Evolutionary conservation across 2,888 invertebrate species (phyloP), one percentile per base, ranked within the genome.

Genomic region (Cryptocephalus moraei): DNA sequence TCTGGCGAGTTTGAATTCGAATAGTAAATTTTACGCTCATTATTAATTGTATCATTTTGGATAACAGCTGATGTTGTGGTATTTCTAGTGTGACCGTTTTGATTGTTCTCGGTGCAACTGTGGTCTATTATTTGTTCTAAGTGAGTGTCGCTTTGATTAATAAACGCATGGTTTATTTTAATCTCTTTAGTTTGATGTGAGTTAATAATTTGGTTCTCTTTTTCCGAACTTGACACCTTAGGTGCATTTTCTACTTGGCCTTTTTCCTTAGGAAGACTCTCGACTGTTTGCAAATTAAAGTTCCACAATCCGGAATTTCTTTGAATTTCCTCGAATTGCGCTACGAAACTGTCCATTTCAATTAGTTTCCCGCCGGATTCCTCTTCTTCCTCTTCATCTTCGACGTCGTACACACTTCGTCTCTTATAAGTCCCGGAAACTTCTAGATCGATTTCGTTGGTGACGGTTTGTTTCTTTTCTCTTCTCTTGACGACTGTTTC

Each of bases 281-380:
- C 12, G 12, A 36, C 2, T 22, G 22, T 22, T 22, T 22, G 22
- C 22, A 22, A 22, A 22, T 22, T 22, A 22, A 22, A 36, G 6
- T 54, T 52, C 53, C 56, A 59, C 12, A 58, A 46, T n/a, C 58
- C 58, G 11, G 56, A 58, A 40, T 56, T 51, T 43, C 52, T 47
- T 43, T 58, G 55, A 31, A 60, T 54, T 47, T 55, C 48, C 44
- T 59, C 58, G 9, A 60, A 38, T 44, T 54, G 51, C 22, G 46
- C 54, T 4, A 55, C 60, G 38, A 60, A 60, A 44, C 58, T 58
- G 44, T 56, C 60, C 33, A 60, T 51, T 48, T 54, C 52, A 49
- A 60, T 55, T 22, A 60, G 41, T 12, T 52, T 58, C 34, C 60
- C 58, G 32, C 32, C 47, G 32, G 39, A 46, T 40, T 46, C 48